These are phyloP conservation scores for Patagioenas fasciata DNA, from an alignment of 2,113 vertebrate species.

Conservation along the genomic window DNA sequence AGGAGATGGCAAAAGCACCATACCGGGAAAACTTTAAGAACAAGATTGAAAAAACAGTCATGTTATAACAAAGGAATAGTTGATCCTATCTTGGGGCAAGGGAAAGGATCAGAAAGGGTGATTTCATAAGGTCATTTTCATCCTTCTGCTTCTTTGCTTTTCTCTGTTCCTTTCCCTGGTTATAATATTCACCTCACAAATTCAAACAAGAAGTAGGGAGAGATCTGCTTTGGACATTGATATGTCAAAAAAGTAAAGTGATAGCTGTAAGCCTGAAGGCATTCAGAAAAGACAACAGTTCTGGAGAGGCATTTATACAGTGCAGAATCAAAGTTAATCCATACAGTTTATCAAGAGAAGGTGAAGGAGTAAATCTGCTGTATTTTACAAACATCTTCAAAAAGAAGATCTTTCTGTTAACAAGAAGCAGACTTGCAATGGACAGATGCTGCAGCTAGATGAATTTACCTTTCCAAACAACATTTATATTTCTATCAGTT, in stretches of 20 bases:
- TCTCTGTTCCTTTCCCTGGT: neutral
- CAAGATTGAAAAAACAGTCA: conserved; percentile 12
- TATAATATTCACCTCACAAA: neutral
- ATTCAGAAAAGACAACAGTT: neutral
- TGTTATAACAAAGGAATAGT: neutral
- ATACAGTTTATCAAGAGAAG: neutral
- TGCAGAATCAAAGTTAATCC: neutral
- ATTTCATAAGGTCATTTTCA: neutral
- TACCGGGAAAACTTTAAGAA: neutral
- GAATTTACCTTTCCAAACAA: conserved; percentile 18
- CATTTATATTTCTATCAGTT: neutral
- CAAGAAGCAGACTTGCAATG: neutral
- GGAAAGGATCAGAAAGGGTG: neutral
- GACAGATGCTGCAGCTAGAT: neutral
- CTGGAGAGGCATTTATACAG: neutral
- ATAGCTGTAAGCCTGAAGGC: neutral
- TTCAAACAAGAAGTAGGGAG: neutral
- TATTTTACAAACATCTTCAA: neutral
- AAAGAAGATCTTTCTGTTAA: conserved; percentile 7
- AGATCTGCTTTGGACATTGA: neutral
- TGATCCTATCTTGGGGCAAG: neutral
- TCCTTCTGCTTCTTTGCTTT: neutral
- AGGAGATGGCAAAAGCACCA: conserved; percentile 29
- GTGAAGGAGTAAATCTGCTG: neutral
- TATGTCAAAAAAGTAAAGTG: neutral